Percentiles rank a stretch among this genome's conserved stretches.
phyloP scores from a whole-genome alignment of 2,888 invertebrate species.

The Clistopyga incitator region DNA sequence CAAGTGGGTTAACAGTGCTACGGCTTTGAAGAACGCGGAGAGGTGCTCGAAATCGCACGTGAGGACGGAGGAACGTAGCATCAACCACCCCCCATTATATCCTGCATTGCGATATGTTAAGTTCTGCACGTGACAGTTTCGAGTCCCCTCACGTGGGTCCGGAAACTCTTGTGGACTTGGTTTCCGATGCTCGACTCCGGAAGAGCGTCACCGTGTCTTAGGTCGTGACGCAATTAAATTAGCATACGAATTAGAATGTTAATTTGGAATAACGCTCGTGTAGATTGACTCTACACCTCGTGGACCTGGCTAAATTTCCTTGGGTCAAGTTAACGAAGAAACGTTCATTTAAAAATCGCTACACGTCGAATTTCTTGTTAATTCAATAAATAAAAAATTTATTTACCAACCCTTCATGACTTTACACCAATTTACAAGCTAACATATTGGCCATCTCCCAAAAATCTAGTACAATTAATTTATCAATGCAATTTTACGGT shows the following conservation, averaged over 20 bases:
- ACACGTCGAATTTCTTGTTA: neutral
- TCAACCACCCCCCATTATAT: constrained; percentile 47
- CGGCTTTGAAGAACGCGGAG: neutral
- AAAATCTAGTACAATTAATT: too few relatives aligned
- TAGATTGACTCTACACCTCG: neutral
- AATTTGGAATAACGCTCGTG: constrained; percentile 49
- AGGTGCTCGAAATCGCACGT: constrained; percentile 9
- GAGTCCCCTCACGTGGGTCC: neutral
- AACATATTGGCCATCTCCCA: too few relatives aligned
- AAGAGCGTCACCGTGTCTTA: constrained; percentile 27
- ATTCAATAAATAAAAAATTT: too few relatives aligned
- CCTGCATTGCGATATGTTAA: constrained; percentile 46
- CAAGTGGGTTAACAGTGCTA: neutral
- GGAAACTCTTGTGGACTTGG: constrained; percentile 43
- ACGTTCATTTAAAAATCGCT: neutral
- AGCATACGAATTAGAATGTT: constrained; percentile 67
- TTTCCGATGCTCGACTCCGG: constrained; percentile 31
- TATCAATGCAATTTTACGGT: too few relatives aligned
- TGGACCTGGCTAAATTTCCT: neutral
- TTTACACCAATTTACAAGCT: too few relatives aligned
- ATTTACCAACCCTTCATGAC: too few relatives aligned
- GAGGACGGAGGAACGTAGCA: neutral
- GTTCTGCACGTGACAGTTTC: constrained; percentile 44
- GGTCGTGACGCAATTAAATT: constrained; percentile 62
- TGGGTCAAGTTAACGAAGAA: neutral